Evolutionary conservation across 1,140 invertebrate species (phyloP), one percentile per base, ranked within the genome.

Genomic region (Procambarus virginalis): DNA sequence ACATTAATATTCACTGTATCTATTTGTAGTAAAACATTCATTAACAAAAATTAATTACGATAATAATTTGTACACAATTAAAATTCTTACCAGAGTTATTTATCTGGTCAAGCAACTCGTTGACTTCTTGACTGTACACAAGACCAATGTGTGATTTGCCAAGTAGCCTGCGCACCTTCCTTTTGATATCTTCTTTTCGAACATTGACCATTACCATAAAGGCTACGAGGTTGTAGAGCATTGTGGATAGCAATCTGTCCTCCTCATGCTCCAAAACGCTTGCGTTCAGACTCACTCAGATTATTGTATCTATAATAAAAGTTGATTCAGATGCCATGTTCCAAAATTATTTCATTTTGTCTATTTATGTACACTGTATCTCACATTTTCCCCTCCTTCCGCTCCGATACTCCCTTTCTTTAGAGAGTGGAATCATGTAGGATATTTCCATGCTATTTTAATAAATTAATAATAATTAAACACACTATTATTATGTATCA

Each of bases 81-180:
- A 55, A 55, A 94, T 73, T 73, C 95, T 96, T 95, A 99, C 98
- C 95, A 99, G n/a, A 95, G 94, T 98, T 97, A 92, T 97, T 96
- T 85, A 99, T 97, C 94, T 99, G 97, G 94, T 99, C 99, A 6
- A 99, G 95, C 8, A 99, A 95, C 93, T 98, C 96, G 94, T 99
- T 99, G 10, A 99, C 97, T 94, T 99, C 98, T 93, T 99, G 98
- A 92, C 98, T 99, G 94, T 99, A 99, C 0, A 98, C 96, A 17
- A 99, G 95, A 10, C 99, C 98, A 93, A 99, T 99, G 93, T 99
- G 99, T 94, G 98, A 99, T 94, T 99, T 99, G 2, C 98, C 99
- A 2, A 99, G 94, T 78, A 99, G 94, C 64, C 99, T 95, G 48
- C 99, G 95, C n/a, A 98, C 96, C 95, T 99, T 99, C 81, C 97